A percentile compares a stretch with the other conserved stretches of the same genome.
phyloP scores from a whole-genome alignment of 2,113 vertebrate species.

The Sula dactylatra region DNA sequence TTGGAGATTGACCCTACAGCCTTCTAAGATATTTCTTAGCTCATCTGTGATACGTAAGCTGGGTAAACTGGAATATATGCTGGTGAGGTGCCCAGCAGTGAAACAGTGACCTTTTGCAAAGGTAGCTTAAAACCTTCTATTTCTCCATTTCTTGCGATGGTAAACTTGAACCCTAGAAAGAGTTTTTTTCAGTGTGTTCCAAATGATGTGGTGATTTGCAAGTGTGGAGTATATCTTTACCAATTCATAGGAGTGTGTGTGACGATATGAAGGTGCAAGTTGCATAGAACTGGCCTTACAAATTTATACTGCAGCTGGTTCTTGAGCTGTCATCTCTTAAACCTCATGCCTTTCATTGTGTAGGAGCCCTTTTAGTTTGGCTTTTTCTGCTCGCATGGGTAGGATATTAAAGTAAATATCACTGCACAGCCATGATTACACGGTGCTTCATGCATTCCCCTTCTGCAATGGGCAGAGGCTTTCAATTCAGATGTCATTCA shows the following conservation, averaged over 20 bases:
- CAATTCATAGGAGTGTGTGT: fast-evolving
- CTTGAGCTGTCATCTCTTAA: neutral
- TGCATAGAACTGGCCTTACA: neutral
- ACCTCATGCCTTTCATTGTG: neutral
- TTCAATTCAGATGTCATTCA: neutral
- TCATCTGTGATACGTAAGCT: neutral
- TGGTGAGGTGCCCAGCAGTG: neutral
- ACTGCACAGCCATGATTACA: neutral
- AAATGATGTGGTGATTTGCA: neutral
- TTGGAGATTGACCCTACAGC: neutral
- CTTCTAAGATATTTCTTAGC: neutral
- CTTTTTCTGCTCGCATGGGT: neutral
- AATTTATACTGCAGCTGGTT: neutral
- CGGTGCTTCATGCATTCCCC: neutral
- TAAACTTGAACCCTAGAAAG: neutral
- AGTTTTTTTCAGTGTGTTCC: neutral
- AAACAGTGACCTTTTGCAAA: neutral
- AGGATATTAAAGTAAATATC: neutral
- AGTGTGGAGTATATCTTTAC: too few relatives aligned
- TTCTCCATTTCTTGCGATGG: neutral
- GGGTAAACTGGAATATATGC: neutral
- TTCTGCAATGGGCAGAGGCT: neutral
- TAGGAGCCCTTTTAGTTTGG: neutral
- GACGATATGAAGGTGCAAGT: fast-evolving
- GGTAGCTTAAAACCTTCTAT: too few relatives aligned